These are phyloP conservation scores for Eristalis pertinax DNA, from an alignment of 2,888 invertebrate genomes.

Conservation along the genomic window DNA sequence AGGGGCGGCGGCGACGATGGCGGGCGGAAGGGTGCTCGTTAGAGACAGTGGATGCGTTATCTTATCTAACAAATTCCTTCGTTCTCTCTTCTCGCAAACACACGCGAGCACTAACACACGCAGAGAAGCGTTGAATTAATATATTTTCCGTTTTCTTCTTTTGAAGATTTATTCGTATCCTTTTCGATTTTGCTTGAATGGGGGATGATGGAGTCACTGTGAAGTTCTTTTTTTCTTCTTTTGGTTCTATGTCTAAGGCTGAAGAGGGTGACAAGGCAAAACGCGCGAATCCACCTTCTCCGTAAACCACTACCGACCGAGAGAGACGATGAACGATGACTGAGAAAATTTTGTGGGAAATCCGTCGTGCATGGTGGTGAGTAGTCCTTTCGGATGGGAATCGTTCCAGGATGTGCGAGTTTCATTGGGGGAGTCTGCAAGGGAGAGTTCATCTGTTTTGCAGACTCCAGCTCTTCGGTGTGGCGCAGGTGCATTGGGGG, in stretches of 20 bases:
- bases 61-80: conserved; percentile 4
- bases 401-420: neutral
- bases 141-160: neutral
- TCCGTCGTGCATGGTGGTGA: conserved; percentile 49
- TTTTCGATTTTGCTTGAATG: neutral
- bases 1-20: neutral
- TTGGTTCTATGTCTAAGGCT: conserved; percentile 49
- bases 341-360: conserved; percentile 55
- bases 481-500: conserved; percentile 59
- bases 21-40: neutral
- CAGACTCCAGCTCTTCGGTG: conserved; percentile 59
- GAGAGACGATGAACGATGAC: conserved; percentile 70
- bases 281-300: conserved; percentile 56
- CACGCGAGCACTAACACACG: conserved; percentile 32
- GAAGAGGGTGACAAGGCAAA: conserved; percentile 24
- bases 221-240: conserved; percentile 27
- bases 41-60: conserved; percentile 2
- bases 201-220: conserved; percentile 5
- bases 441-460: conserved; percentile 58
- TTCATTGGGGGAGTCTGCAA: conserved; percentile 53
- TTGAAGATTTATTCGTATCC: neutral
- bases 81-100: conserved; percentile 27
- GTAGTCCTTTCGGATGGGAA: neutral
- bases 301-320: conserved; percentile 68
- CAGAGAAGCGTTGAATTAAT: neutral